Percentiles rank a stretch among this genome's conserved stretches.
Conservation (phyloP, 2,888 invertebrate genomes). For the Lordiphosa fenestrarum region DNA sequence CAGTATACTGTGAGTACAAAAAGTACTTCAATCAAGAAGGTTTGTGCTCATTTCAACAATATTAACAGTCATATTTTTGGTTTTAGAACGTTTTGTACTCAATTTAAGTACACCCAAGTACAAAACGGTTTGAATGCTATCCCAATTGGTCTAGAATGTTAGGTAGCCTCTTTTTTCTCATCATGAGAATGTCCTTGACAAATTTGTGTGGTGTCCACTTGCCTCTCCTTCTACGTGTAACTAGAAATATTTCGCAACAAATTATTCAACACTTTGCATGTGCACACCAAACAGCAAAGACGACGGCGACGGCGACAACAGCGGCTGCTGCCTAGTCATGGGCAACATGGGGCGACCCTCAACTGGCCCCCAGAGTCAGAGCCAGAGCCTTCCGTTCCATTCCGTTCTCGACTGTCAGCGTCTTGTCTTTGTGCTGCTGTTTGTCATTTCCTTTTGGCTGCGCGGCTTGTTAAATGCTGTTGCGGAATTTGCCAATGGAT, state of each 20-base stretch:
- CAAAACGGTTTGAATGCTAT: no score
- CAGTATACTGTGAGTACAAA: no score
- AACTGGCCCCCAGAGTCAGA: conserved; percentile 34
- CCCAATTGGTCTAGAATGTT: no score
- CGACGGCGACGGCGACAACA: conserved; percentile 19
- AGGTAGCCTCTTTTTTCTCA: no score
- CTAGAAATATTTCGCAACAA: conserved; percentile 77
- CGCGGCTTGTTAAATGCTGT: conserved; percentile 53
- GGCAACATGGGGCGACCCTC: conserved; percentile 53
- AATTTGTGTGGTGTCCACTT: conserved; percentile 40
- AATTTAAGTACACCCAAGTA: no score
- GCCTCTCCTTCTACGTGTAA: conserved; percentile 41
- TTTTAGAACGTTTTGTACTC: no score
- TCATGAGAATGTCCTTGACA: conserved; percentile 9
- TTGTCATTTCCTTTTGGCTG: conserved; percentile 61
- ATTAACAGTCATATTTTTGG: no score
- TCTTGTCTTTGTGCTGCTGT: conserved; percentile 63
- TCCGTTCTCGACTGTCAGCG: conserved; percentile 48
- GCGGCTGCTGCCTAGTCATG: conserved; percentile 8
- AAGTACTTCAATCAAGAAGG: no score
- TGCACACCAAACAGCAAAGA: conserved; percentile 40
- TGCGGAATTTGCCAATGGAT: conserved; percentile 56
- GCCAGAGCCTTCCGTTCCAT: conserved; percentile 8
- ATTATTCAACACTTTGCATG: conserved; percentile 78
- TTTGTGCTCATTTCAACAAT: no score